Base-by-base conservation (phyloP, 2,797 vertebrate genomes). In the Avahi laniger region DNA sequence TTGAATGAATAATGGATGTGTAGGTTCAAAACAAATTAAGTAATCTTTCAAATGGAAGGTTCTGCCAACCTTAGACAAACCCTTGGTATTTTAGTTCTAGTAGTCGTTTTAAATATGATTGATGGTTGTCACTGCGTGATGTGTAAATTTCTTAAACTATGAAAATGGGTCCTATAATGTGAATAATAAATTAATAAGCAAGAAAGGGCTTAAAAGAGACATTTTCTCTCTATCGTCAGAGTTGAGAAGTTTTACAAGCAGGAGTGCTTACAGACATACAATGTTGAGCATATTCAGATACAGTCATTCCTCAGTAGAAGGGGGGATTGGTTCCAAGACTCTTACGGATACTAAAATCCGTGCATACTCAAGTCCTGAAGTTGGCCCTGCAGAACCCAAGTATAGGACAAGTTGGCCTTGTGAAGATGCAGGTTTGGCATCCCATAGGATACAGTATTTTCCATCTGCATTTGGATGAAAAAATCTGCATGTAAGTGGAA, bases 1-100 rank as follows among this genome's bases (percentile, higher is more conserved):
- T 20, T 72, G 86, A 95, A 79, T 94, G 80, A 95, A 54, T 94
- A 92, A 91, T 70, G 63, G 38, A 96, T 57, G 85, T 93, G 86
- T 88, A 88, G 72, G 82, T 92, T 96, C 91, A 89, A 97, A 97
- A 94, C 72, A 93, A 80, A 96, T 96, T 57, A 92, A 38, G 72
- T 88, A 59, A 92, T 92, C 80, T 48, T 78, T 86, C 41, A 0
- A 76, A 87, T 75, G 50, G 90, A 83, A 97, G 33, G 38, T 83
- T 90, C 61, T 93, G 61, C 57, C 90, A 72, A 87, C 84, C 72
- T 84, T 89, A 81, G 86, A 92, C 80, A 89, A 95, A 86, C 67
- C 33, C 89, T 81, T 50, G 83, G 70, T 84, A 80, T 94, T 83
- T 91, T 22, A 92, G 76, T 82, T 81, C 91, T 65, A 59, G 18